Conservation (phyloP, 2,113 vertebrate genomes). For the Telmatochromis sp. region DNA sequence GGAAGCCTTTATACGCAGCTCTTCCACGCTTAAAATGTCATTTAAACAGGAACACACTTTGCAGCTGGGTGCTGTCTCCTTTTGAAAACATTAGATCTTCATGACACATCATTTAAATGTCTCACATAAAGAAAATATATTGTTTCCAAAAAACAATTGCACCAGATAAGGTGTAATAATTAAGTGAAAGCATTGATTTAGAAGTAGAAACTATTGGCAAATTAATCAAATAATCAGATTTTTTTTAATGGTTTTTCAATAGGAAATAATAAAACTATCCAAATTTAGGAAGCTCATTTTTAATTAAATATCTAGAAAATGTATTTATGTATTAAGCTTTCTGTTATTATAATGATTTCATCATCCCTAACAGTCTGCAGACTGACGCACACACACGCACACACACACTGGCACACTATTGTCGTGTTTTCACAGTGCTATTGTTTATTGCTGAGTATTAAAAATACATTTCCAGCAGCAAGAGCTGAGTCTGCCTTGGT, state of each 20-base stretch:
- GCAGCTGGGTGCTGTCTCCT: background rate
- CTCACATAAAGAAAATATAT: background rate
- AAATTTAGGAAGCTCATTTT: background rate
- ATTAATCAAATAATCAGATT: background rate
- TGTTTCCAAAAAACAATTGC: background rate
- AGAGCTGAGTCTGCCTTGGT: background rate
- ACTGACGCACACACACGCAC: background rate
- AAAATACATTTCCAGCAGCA: background rate
- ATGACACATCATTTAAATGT: background rate
- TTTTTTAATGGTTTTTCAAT: background rate
- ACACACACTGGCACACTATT: background rate
- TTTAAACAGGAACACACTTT: background rate
- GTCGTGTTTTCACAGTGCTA: background rate
- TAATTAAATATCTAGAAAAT: background rate
- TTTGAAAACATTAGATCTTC: background rate
- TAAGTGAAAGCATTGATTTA: background rate
- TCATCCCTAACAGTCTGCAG: background rate
- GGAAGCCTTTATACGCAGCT: conserved; percentile 39
- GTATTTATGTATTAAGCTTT: background rate
- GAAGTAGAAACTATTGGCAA: background rate
- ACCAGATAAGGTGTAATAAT: background rate
- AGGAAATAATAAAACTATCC: background rate
- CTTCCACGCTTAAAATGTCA: conserved; percentile 11
- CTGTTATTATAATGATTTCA: background rate
- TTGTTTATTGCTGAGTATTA: conserved; percentile 2